Base-by-base conservation (phyloP, 2,888 invertebrate genomes). In the Helobdella robusta region DNA sequence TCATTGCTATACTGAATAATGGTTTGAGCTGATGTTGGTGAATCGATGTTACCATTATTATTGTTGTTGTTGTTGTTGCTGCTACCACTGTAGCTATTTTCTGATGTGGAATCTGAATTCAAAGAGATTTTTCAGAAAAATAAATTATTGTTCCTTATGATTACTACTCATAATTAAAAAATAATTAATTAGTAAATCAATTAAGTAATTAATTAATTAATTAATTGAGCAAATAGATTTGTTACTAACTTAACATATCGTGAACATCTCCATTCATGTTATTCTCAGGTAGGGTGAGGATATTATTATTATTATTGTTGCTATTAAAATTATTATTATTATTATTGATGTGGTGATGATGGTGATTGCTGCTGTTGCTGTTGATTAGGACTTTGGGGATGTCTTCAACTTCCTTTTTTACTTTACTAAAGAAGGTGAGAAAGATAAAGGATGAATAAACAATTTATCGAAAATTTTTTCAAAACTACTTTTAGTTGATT, bases 1-100 rank as follows among this genome's bases (percentile, higher is more conserved):
- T 62, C 62, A 44, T 30, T 34, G 20, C 62, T 50, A 28, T 62
- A 62, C 44, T 62, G 62, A 23, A 62, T 62, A 50, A 62, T 46
- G 1, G 62, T 62, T 30, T 62, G 62, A 6, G 46, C 62, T 18
- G 28, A 34, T 20, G 62, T 30, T 8, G 62, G 15, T 2, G 44
- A n/a, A 25, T 62, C 62, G n/a, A 62, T n/a, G 62, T 62, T 28
- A 50, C 50, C 25, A 28, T 44, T 50, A 50, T 62, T 30, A 30
- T 44, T 25, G 30, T 32, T 20, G 40, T 34, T 3, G 2, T 60
- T 25, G n/a, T 60, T 20, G 25, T 28, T 25, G 60, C 46, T 30
- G 60, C 30, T 44, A 35, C 50, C 50, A 34, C 50, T 48, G 25
- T 46, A 44, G 48, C n/a, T 50, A 34, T 34, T 30, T 18, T n/a